Conservation (phyloP, 1,140 invertebrate genomes). For the Acromyrmex charruanus region DNA sequence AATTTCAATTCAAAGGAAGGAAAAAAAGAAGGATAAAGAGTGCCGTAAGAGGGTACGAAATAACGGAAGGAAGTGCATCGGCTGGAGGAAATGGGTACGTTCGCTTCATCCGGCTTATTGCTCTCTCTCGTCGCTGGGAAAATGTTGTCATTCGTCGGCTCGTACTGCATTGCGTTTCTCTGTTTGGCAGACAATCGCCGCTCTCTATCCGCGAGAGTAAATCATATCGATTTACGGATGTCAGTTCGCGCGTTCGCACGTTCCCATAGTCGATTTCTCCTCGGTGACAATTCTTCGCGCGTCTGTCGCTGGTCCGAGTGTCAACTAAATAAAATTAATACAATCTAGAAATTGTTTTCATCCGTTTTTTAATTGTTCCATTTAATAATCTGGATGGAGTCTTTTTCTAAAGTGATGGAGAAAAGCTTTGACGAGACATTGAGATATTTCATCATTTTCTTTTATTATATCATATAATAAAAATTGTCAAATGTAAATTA, state of each 20-base stretch:
- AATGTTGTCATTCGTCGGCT: constrained; percentile 60
- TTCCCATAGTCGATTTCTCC: constrained; percentile 42
- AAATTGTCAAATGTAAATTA: background rate
- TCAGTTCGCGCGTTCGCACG: constrained; percentile 24
- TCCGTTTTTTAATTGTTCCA: constrained; percentile 8
- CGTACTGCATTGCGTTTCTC: constrained; percentile 12
- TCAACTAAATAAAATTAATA: constrained; percentile 26
- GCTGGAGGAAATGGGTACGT: constrained; percentile 68
- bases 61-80: constrained; percentile 74
- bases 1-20: constrained; percentile 2
- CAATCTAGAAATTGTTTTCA: constrained; percentile 29
- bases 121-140: constrained; percentile 58
- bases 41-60: constrained; percentile 36
- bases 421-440: background rate
- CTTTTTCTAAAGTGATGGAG: background rate
- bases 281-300: constrained; percentile 30
- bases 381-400: background rate
- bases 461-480: background rate
- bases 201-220: constrained; percentile 53
- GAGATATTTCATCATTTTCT: background rate
- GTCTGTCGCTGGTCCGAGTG: background rate
- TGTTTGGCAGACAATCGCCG: constrained; percentile 47
- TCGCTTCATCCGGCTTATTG: constrained; percentile 72
- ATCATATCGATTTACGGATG: constrained; percentile 66
- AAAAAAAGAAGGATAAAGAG: constrained; percentile 22